These are phyloP conservation scores for Montipora foliosa DNA, from an alignment of 64 coral and sea anemone species.

Conservation along the genomic window DNA sequence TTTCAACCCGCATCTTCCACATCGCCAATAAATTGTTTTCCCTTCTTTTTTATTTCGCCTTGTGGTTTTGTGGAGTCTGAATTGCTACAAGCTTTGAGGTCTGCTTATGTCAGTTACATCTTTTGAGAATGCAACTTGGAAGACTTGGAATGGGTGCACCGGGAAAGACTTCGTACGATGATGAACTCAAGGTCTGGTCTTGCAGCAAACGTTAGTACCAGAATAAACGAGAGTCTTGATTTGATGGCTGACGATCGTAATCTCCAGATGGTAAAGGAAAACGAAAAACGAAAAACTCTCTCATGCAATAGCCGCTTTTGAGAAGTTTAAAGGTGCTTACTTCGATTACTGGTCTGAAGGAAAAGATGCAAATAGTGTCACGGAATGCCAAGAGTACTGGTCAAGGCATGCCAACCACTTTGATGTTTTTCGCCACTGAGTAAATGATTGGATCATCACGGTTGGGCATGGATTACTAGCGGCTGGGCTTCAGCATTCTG, in stretches of 20 bases:
- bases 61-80: no score
- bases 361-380: background rate
- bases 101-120: no score
- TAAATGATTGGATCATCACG: background rate
- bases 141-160: background rate
- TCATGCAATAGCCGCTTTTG: background rate
- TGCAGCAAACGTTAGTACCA: no score
- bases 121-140: no score
- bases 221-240: background rate
- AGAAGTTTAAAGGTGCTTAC: background rate
- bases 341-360: background rate
- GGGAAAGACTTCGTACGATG: background rate
- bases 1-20: no score
- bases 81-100: no score
- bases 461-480: background rate
- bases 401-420: background rate
- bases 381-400: background rate
- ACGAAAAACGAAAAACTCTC: background rate
- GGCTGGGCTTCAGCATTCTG: background rate
- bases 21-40: no score
- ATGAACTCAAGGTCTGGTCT: background rate
- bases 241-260: background rate
- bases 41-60: no score
- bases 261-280: slow-evolving; percentile 7
- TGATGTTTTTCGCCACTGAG: background rate